Percentiles rank a stretch among this genome's conserved stretches.
These are phyloP conservation scores for Stichodactyla helianthus DNA, from an alignment of 64 coral and sea anemone genomes.

Conservation along the genomic window DNA sequence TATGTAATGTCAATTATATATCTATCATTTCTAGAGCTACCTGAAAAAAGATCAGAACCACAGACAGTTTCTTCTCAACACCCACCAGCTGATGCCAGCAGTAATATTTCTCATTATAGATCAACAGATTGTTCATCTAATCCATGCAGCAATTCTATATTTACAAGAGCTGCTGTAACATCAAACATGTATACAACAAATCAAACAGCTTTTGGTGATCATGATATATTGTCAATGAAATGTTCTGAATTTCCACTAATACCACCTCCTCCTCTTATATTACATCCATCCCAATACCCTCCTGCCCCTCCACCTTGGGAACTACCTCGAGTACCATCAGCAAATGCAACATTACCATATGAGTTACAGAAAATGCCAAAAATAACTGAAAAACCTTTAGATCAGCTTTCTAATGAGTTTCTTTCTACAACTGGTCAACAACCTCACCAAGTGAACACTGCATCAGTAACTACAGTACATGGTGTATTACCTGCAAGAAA, in stretches of 20 bases:
- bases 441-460: background rate
- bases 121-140: background rate
- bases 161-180: background rate
- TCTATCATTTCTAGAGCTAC: conserved; percentile 2
- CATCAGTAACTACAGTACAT: background rate
- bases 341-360: conserved; percentile 13
- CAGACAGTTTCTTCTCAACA: background rate
- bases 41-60: background rate
- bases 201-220: background rate
- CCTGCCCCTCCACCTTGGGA: background rate
- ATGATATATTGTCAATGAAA: background rate
- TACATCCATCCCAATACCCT: background rate
- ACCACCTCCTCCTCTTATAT: background rate
- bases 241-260: background rate
- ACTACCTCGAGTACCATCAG: conserved; percentile 13
- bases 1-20: background rate
- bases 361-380: background rate
- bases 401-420: background rate
- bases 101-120: background rate
- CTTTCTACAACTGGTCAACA: background rate
- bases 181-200: background rate
- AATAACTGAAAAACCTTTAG: background rate
- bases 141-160: background rate
- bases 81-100: background rate
- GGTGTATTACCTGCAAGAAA: background rate